phyloP scores from a whole-genome alignment of 2,888 invertebrate species.

The Mechanitis mazaeus region DNA sequence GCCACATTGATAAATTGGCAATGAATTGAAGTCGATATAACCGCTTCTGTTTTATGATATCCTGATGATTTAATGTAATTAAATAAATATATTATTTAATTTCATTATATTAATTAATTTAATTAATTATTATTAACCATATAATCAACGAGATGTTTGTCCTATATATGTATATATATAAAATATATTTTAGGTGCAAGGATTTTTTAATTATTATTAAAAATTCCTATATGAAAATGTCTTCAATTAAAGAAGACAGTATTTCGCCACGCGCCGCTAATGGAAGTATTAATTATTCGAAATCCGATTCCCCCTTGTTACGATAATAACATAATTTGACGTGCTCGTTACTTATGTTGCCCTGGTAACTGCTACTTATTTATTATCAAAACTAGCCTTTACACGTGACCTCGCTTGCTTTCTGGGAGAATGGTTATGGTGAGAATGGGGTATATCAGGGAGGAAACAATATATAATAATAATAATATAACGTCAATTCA shows the following conservation, averaged over 20 bases:
- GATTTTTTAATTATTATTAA: too few species aligned
- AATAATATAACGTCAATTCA: too few species aligned
- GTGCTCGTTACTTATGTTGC: constrained; percentile 36
- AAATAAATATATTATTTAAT: constrained; percentile 12
- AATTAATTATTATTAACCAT: constrained; percentile 6
- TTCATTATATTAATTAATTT: not conserved
- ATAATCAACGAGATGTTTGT: not conserved
- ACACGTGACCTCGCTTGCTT: too few species aligned
- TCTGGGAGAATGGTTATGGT: too few species aligned
- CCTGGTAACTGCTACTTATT: constrained; percentile 34
- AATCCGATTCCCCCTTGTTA: constrained; percentile 40
- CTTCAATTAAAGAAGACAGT: constrained; percentile 23
- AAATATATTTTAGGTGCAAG: too few species aligned
- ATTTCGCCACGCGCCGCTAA: constrained; percentile 51
- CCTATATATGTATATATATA: too few species aligned
- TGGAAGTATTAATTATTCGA: constrained; percentile 51
- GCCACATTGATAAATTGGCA: not conserved
- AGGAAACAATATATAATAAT: too few species aligned
- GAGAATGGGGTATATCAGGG: too few species aligned
- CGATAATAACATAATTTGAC: constrained; percentile 46
- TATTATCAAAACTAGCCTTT: constrained; percentile 1
- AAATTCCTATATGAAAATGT: not conserved
- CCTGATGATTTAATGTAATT: constrained; percentile 20
- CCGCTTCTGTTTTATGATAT: constrained; percentile 19
- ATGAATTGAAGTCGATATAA: constrained; percentile 14